Evolutionary conservation across 2,113 vertebrate species (phyloP), one percentile per base, ranked within the genome.

Genomic region (Podilymbus podiceps): DNA sequence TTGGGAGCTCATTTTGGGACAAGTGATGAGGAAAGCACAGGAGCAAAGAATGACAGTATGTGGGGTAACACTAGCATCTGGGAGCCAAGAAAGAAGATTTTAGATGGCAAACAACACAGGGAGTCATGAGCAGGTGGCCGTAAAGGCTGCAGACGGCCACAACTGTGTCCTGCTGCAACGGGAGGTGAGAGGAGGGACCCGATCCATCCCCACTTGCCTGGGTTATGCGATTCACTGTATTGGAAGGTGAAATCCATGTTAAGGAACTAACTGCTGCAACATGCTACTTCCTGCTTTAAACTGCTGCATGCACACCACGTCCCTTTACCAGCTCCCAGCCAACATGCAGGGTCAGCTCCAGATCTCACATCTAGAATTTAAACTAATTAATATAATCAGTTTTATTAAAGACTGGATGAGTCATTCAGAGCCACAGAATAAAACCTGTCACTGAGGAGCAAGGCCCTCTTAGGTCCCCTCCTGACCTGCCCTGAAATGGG

Each of bases 251-350:
- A 66, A 73, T 35, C 52, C n/a, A 4, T 9, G 18, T 7, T 50
- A 20, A 80, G 49, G 42, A 78, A 3, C 24, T 22, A 53, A 21
- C 67, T 81, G 44, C 55, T 68, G 53, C 12, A 35, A 4, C 6
- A 3, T n/a, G 21, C 35, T 82, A 5, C 67, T 47, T 55, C 33
- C 59, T 77, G 49, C 75, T 78, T 24, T 21, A 24, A 82, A 56
- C 40, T 50, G 19, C 55, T 92, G 59, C 0, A 1, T 71, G 46
- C 47, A 22, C 0, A 0, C 20, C 28, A 15, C 0, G 0, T 69
- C 35, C 59, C 62, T 89, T 68, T 52, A 33, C 27, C 63, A 46
- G 42, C 49, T 83, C 77, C 49, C 62, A 76, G 47, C 5, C 44
- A 15, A 52, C 1, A 1, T 28, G 27, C 62, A 44, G 33, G 23